Evolutionary conservation across 2,888 invertebrate species (phyloP).

Genomic region (Monopis laevigella): DNA sequence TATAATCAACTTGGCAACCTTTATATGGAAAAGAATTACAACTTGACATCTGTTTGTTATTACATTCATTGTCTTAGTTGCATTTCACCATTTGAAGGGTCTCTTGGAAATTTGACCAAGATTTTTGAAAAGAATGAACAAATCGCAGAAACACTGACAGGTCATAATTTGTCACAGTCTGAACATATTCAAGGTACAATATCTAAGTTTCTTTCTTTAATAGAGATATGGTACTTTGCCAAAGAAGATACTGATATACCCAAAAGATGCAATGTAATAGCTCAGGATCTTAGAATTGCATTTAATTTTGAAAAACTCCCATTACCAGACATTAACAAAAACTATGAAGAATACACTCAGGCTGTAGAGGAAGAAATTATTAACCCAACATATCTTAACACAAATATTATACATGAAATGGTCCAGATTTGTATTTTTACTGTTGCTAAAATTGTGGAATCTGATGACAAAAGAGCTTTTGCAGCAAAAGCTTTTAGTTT

Average conservation of each 20-base stretch:
- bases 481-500: slow-evolving; percentile 86
- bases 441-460: slow-evolving; percentile 77
- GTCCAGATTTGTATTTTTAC: slow-evolving; percentile 84
- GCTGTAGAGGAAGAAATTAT: slow-evolving; percentile 55
- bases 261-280: slow-evolving; percentile 73
- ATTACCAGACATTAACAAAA: slow-evolving; percentile 61
- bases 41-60: slow-evolving; percentile 88
- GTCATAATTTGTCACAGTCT: slow-evolving; percentile 20
- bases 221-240: slow-evolving; percentile 71
- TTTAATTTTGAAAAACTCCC: slow-evolving; percentile 62
- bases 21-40: slow-evolving; percentile 80
- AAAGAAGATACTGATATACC: slow-evolving; percentile 73
- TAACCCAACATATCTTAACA: slow-evolving; percentile 67
- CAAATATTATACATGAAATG: slow-evolving; percentile 83
- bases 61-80: slow-evolving; percentile 87
- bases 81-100: slow-evolving; percentile 86
- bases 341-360: slow-evolving; percentile 57
- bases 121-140: slow-evolving; percentile 75
- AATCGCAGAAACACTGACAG: slow-evolving; percentile 61
- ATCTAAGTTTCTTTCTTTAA: slow-evolving; percentile 63
- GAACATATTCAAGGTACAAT: slow-evolving; percentile 59
- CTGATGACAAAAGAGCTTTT: slow-evolving; percentile 81
- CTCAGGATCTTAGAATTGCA: slow-evolving; percentile 78
- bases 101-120: slow-evolving; percentile 85
- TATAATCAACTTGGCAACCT: slow-evolving; percentile 95